Evolutionary conservation across 2,113 vertebrate genomes (phyloP), one percentile per base, ranked within the genome.

Genomic region (Phocoena sinus): DNA sequence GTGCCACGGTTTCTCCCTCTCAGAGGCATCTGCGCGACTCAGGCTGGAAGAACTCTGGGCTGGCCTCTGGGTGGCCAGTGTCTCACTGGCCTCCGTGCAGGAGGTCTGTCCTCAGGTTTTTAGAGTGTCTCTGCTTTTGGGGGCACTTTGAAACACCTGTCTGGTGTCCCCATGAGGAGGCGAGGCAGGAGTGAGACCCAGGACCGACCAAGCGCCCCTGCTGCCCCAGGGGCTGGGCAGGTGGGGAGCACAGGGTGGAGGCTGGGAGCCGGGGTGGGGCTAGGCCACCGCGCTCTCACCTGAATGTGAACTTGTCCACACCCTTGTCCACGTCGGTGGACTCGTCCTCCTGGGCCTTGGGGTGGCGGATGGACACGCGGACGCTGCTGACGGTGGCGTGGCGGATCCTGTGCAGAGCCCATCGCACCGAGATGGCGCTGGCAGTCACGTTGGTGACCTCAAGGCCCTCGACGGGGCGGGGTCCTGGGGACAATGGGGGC

Each of bases 381-480:
- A 99, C 98, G 95, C 99, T 98, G 94, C 98, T 99, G 98, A 99
- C 98, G 0, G 99, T 98, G 65, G 99, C 98, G 0, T 99, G 99
- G 56, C 98, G 99, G 90, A 98, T 98, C 8, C 96, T 98, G 98
- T 99, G 99, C 38, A 99, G 98, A 94, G 99, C 97, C 99, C 99
- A 99, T 0, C 98, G 98, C 96, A 99, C 98, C 58, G 99, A 99
- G 93, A 99, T 99, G 97, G 99, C 91, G 9, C 98, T 99, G 91
- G 99, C 99, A 0, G 99, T 99, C 94, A 99, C 99, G 1, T 99
- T 99, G 65, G 97, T 98, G 97, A 99, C 98, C 96, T 99, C 99
- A 84, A 99, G 99, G 97, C 99, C 98, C 98, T 99, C 99, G 85
- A 99, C 99, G 33, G 98, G 98, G 65, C 97, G 99, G 33, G 99